Evolutionary conservation across 2,113 vertebrate genomes (phyloP).

Genomic region (Pogona vitticeps): DNA sequence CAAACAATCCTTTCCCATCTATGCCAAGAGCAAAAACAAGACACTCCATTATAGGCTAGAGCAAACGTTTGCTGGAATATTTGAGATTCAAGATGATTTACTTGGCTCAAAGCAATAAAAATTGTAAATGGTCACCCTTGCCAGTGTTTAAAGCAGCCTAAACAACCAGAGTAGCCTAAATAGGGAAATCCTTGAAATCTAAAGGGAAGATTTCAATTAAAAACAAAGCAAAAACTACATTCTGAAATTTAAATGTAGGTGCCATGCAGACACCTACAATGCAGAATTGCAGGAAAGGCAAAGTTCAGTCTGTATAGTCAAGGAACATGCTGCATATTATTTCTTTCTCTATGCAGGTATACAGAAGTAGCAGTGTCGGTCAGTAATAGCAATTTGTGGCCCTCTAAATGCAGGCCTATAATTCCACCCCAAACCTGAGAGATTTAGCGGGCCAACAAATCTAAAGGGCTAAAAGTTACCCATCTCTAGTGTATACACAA

Average conservation of each 20-base stretch:
- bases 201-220: conserved; percentile 4
- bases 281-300: neutral
- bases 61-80: conserved; percentile 28
- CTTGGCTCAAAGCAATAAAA: conserved; percentile 19
- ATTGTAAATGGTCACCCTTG: neutral
- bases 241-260: neutral
- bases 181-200: conserved; percentile 17
- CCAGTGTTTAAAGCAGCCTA: conserved; percentile 5
- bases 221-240: neutral
- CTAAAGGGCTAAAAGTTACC: neutral
- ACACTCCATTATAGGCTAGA: conserved; percentile 27
- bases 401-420: too few relatives aligned
- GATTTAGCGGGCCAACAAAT: neutral
- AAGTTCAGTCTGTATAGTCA: neutral
- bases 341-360: neutral
- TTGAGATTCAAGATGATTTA: conserved; percentile 28
- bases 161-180: neutral
- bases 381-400: too few relatives aligned
- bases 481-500: neutral
- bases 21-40: conserved; percentile 41
- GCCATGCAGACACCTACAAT: neutral
- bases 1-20: conserved; percentile 31
- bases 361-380: too few relatives aligned
- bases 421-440: too few relatives aligned
- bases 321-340: neutral